These are phyloP conservation scores for Archocentrus centrarchus DNA, from an alignment of 2,113 vertebrate genomes.

Conservation along the genomic window DNA sequence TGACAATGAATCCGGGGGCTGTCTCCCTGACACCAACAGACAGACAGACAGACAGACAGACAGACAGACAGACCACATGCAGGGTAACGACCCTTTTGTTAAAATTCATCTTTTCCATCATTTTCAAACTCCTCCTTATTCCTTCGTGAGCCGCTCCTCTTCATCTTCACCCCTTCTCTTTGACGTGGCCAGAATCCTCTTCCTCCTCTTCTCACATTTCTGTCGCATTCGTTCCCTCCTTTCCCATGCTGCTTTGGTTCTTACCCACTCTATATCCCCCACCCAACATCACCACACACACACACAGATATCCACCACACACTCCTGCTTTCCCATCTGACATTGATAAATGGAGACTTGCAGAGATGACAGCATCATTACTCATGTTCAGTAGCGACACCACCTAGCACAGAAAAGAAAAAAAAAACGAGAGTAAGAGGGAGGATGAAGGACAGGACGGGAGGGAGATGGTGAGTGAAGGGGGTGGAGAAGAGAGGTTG, in stretches of 20 bases:
- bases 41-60: constrained; percentile 27
- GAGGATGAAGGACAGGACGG: constrained; percentile 69
- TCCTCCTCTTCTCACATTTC: constrained; percentile 22
- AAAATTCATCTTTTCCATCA: constrained; percentile 23
- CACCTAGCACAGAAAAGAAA: constrained; percentile 62
- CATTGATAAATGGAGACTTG: constrained; percentile 77
- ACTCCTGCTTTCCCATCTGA: constrained; percentile 62
- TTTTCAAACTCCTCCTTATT: constrained; percentile 44
- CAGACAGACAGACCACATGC: constrained; percentile 34
- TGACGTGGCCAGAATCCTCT: not conserved
- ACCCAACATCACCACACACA: constrained; percentile 34
- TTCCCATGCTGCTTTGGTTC: constrained; percentile 61
- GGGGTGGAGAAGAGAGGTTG: constrained; percentile 26
- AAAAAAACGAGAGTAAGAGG: constrained; percentile 39
- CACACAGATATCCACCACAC: constrained; percentile 16
- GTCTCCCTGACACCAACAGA: constrained; percentile 19
- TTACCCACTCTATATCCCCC: constrained; percentile 31
- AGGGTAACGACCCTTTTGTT: constrained; percentile 27
- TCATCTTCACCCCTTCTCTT: constrained; percentile 30
- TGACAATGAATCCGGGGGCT: constrained; percentile 52
- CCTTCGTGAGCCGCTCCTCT: constrained; percentile 36
- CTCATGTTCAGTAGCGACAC: constrained; percentile 78
- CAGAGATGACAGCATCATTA: constrained; percentile 81
- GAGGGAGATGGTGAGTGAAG: constrained; percentile 42
- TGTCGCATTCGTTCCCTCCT: constrained; percentile 30